Evolutionary conservation across 23 tunicate species (phyloP), one percentile per base, ranked within the genome.

Genomic region (Halocynthia aurantium): DNA sequence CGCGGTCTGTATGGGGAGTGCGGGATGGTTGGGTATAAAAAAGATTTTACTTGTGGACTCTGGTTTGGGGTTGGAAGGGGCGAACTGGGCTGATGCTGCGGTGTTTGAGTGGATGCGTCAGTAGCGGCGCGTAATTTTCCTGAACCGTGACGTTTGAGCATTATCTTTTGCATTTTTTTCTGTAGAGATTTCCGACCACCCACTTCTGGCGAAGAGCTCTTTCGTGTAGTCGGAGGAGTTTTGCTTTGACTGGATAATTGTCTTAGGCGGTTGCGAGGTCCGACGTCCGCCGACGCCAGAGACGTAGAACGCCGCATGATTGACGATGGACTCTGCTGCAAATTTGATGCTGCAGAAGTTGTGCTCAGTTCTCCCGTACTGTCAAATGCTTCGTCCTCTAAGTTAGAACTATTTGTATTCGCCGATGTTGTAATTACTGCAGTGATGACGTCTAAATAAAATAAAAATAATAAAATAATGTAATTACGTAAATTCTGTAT

Each of bases 301-400:
- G 90, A 80, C 57, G 77, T 65, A 6, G 90, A 78, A 7, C 84
- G 90, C 22, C 76, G 84, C 76, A 80, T 76, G 65, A 49, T 54
- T 54, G 56, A 54, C 62, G 78, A 64, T 2, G 44, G 44, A 31
- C 44, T 31, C 1, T 31, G 44, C 44, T 31, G 44, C 44, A n/a
- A 13, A 53, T 53, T 69, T 22, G 76, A 68, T n/a, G 21, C n/a
- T 52, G 9, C 50, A 64, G 19, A 70, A 22, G 49, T 52, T 52
- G 55, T 52, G 8, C 22, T 51, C 44, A n/a, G 52, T 61, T 76
- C 81, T 19, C 22, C 49, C 10, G 31, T 55, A n/a, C 70, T 68
- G 70, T 80, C 90, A 52, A 85, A 85, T 11, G 90, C 76, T 62
- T 85, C 90, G 84, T 85, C 90, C 50, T 85, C 90, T 6, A 62